Percentiles rank a stretch among this genome's conserved stretches.
These are phyloP conservation scores for Beroe forskalii DNA, from an alignment of 37 sponge, comb jelly and placozoan genomes.

Conservation along the genomic window DNA sequence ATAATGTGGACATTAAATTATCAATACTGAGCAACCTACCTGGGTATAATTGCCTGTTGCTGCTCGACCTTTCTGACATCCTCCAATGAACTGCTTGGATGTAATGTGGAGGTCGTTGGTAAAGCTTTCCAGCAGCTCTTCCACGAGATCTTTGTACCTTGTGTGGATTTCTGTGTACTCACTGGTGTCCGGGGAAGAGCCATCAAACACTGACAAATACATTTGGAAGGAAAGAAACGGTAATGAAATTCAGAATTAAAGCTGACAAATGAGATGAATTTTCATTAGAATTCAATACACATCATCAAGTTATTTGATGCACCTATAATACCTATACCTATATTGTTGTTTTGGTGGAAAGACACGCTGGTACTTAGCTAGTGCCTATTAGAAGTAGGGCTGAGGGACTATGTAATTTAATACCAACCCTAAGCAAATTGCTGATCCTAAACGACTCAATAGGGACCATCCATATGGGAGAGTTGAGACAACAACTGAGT, in stretches of 20 bases:
- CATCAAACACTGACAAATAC: constrained; percentile 64
- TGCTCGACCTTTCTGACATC: constrained; percentile 42
- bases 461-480: constrained; percentile 62
- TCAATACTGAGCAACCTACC: neutral
- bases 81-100: constrained; percentile 30
- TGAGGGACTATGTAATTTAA: too few relatives aligned
- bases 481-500: constrained; percentile 58
- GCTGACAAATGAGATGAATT: too few relatives aligned
- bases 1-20: too few relatives aligned
- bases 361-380: too few relatives aligned
- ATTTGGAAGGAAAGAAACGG: too few relatives aligned
- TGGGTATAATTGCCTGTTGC: constrained; percentile 1
- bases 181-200: neutral
- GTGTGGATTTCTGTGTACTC: constrained; percentile 10
- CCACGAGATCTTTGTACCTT: neutral
- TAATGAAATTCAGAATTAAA: too few relatives aligned
- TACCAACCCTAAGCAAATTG: neutral
- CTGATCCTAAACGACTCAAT: constrained; percentile 46
- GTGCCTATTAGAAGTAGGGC: too few relatives aligned
- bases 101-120: constrained; percentile 57
- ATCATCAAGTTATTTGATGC: too few relatives aligned
- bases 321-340: too few relatives aligned
- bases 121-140: constrained; percentile 48
- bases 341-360: too few relatives aligned
- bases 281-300: too few relatives aligned